Base-by-base conservation (phyloP, 2,797 vertebrate genomes). In the Chelonia mydas region DNA sequence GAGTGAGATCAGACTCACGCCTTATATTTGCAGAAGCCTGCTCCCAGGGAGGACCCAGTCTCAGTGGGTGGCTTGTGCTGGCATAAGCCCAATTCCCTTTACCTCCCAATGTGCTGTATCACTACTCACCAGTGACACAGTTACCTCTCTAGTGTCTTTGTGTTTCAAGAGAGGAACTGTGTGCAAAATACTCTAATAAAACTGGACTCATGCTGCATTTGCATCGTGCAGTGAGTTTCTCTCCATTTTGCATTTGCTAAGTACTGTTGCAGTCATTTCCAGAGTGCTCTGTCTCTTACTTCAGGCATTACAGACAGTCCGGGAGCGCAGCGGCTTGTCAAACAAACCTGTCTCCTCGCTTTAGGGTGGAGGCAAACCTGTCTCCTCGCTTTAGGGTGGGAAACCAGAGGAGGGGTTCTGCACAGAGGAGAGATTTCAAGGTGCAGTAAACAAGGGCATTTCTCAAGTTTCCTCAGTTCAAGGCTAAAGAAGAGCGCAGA, bases 161-260 rank as follows among this genome's bases (percentile, higher is more conserved):
- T 53, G 57, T 90, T 82, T 81, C 79, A 12, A 25, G 41, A 59
- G n/a, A 82, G 55, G 27, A 19, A 21, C 3, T 0, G 7, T 11
- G 80, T 27, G 72, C 0, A 7, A 83, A 94, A 72, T 37, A 27
- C 11, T 85, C 86, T 84, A 88, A 78, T 87, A 84, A 91, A 93
- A 91, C 23, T 1, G 33, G 51, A 0, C 23, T 77, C 0, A 6
- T 10, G 8, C n/a, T 31, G 41, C 0, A 0, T 85, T 83, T 11
- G 2, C 37, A 47, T 86, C 57, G 13, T 37, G 7, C 23, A 5
- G 25, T 1, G 2, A 88, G n/a, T 65, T 93, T n/a, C 8, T 50
- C 74, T 49, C 47, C 45, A 17, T 49, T 91, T 76, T 84, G 31
- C 65, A 86, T 23, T 41, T 37, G n/a, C 47, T 21, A 45, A 90